A percentile compares a stretch with the other conserved stretches of the same genome.
These are phyloP conservation scores for Sandelia bainsii DNA, from an alignment of 2,797 vertebrate genomes.

Conservation along the genomic window DNA sequence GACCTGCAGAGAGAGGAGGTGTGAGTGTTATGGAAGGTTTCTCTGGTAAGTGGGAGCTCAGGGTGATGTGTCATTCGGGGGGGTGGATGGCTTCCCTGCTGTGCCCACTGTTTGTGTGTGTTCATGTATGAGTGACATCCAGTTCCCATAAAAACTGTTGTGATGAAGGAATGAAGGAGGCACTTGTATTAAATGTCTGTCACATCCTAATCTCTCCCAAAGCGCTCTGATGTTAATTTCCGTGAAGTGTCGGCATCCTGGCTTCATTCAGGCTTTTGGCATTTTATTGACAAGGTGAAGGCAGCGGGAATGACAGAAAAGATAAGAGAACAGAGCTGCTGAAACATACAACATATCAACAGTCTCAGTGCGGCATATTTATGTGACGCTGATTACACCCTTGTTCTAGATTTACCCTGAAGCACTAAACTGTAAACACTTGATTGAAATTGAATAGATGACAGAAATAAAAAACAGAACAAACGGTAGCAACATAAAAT, in stretches of 20 bases:
- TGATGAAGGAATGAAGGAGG: slow-evolving; percentile 58
- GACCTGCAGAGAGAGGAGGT: slow-evolving; percentile 34
- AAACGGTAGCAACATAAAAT: slow-evolving; percentile 19
- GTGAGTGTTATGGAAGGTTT: slow-evolving; percentile 28
- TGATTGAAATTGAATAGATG: slow-evolving; percentile 28
- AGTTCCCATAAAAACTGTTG: slow-evolving; percentile 44
- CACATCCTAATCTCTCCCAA: slow-evolving; percentile 57
- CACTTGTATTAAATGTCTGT: slow-evolving; percentile 55
- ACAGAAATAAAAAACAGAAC: slow-evolving; percentile 20
- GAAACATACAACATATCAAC: slow-evolving; percentile 22
- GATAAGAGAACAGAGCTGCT: slow-evolving; percentile 17
- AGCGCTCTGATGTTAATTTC: slow-evolving; percentile 66
- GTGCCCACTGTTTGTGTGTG: slow-evolving; percentile 34
- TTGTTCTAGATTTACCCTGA: slow-evolving; percentile 41
- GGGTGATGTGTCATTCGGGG: slow-evolving; percentile 60
- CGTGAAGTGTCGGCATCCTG: slow-evolving; percentile 51
- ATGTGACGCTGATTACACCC: slow-evolving; percentile 26
- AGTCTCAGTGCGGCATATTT: slow-evolving; percentile 14
- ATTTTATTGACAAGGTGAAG: slow-evolving; percentile 56
- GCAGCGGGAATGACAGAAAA: slow-evolving; percentile 37
- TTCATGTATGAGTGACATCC: slow-evolving; percentile 31
- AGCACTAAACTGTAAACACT: slow-evolving; percentile 39
- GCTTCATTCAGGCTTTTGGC: slow-evolving; percentile 61
- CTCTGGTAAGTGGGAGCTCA: slow-evolving; percentile 41
- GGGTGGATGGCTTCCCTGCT: slow-evolving; percentile 45